Evolutionary conservation across 2,888 invertebrate species (phyloP).

Genomic region (Euspilapteryx auroguttella): DNA sequence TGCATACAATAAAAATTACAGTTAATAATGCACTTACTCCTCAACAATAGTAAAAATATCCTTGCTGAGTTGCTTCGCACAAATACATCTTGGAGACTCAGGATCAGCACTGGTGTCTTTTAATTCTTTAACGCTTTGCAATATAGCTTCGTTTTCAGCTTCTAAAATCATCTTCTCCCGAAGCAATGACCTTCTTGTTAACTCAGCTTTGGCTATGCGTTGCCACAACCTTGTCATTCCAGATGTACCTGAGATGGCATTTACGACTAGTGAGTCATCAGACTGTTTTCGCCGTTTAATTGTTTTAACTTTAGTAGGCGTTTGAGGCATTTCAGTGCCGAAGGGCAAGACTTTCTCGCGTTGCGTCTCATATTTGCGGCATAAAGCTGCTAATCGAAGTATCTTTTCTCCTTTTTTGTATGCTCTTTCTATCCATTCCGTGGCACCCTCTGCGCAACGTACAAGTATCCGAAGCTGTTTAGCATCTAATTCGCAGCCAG

Average conservation of each 20-base stretch:
- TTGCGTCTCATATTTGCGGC: constrained; percentile 59
- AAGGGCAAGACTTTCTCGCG: constrained; percentile 50
- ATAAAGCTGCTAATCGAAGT: constrained; percentile 47
- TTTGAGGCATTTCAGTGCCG: constrained; percentile 20
- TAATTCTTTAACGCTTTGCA: constrained; percentile 16
- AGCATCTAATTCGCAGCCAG: constrained; percentile 24
- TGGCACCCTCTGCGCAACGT: constrained; percentile 27
- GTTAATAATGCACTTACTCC: no score
- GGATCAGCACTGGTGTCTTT: constrained; percentile 16
- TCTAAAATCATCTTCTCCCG: constrained; percentile 34
- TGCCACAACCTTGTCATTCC: constrained; percentile 43
- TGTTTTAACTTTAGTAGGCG: constrained; percentile 18
- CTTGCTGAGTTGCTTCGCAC: constrained; percentile 12
- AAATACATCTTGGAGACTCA: constrained; percentile 19
- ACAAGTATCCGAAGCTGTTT: constrained; percentile 27
- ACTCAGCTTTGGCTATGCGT: constrained; percentile 35
- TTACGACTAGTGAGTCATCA: constrained; percentile 28
- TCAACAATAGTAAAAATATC: no score
- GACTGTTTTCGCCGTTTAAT: constrained; percentile 19
- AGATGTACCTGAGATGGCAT: constrained; percentile 26
- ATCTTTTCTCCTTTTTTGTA: constrained; percentile 51
- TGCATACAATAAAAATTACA: no score
- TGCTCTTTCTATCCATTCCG: constrained; percentile 35
- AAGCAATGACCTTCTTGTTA: constrained; percentile 29
- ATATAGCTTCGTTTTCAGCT: constrained; percentile 27